Percentiles rank a stretch among this genome's conserved stretches.
Evolutionary conservation across 2,113 vertebrate genomes (phyloP).

Genomic region (Cinclus mexicanus): DNA sequence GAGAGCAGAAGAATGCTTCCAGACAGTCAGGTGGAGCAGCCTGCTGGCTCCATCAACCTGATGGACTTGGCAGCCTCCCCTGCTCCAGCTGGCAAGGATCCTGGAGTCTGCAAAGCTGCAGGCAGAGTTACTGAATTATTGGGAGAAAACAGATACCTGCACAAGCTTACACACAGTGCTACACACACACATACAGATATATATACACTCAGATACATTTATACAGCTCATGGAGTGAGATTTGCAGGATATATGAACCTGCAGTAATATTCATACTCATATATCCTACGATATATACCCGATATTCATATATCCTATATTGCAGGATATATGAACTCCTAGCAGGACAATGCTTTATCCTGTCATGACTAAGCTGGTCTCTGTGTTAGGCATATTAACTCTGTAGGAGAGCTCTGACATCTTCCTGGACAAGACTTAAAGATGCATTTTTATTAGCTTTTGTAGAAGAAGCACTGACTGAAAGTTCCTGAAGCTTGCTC

Average conservation of each 20-base stretch:
- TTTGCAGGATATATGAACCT: not conserved
- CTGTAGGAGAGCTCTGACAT: not conserved
- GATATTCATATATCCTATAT: not conserved
- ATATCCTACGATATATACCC: not conserved
- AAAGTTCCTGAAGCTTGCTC: not conserved
- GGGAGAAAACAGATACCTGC: constrained; percentile 61
- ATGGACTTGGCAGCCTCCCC: constrained; percentile 55
- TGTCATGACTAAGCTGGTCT: not conserved
- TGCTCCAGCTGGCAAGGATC: constrained; percentile 58
- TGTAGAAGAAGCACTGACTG: not conserved
- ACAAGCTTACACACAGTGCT: not conserved
- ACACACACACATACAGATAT: not conserved
- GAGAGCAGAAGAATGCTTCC: constrained; percentile 71
- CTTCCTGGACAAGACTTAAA: not conserved
- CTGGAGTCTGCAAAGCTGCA: constrained; percentile 58
- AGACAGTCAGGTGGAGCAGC: constrained; percentile 71
- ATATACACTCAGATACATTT: not conserved
- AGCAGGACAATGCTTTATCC: not conserved
- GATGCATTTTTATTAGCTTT: constrained; percentile 20
- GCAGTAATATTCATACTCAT: not conserved
- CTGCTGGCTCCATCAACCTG: constrained; percentile 62
- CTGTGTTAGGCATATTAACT: not conserved
- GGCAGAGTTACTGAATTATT: constrained; percentile 40
- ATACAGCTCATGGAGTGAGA: not conserved
- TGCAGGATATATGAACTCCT: not conserved